Evolutionary conservation across 1,140 invertebrate genomes (phyloP).

Genomic region (Drosophila simulans): DNA sequence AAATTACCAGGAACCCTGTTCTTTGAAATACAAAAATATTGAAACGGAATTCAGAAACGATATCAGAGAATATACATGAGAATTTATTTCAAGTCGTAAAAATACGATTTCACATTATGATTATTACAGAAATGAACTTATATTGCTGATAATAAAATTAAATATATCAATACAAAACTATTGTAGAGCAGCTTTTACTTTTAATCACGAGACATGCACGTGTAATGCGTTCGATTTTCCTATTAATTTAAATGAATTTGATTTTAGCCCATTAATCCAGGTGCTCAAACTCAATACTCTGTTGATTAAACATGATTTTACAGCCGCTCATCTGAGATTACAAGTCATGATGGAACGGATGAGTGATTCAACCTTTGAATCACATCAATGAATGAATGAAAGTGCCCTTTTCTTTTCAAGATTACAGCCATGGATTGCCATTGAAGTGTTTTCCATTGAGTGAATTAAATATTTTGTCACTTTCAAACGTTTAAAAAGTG

Average conservation of each 20-base stretch:
- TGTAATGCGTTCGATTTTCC: no score
- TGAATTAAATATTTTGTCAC: neutral
- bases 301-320: neutral
- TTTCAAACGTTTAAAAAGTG: neutral
- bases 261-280: no score
- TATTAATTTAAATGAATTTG: no score
- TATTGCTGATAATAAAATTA: conserved; percentile 9
- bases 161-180: neutral
- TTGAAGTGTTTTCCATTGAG: neutral
- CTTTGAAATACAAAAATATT: neutral
- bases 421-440: neutral
- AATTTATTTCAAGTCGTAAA: neutral
- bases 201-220: neutral
- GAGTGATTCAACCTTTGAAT: neutral
- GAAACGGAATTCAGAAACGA: neutral
- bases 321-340: neutral
- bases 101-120: conserved; percentile 1
- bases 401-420: neutral
- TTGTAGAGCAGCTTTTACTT: neutral
- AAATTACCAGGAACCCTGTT: neutral
- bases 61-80: neutral
- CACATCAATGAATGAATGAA: neutral
- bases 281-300: no score
- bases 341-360: neutral
- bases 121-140: conserved; percentile 3